Evolutionary conservation across 2,113 vertebrate genomes (phyloP).

Genomic region (Capra hircus): DNA sequence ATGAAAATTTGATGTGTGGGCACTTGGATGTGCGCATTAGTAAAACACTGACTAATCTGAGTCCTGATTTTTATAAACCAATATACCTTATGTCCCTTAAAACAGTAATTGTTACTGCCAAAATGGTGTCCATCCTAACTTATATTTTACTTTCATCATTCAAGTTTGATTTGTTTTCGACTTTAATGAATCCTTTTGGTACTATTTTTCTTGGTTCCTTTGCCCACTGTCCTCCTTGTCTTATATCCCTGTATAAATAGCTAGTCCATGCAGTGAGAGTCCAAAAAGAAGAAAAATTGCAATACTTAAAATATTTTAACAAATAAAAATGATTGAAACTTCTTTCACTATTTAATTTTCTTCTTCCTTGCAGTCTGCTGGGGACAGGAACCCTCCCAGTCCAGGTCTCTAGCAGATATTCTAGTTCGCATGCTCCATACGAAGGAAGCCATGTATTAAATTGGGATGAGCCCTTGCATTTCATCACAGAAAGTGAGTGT

Average conservation of each 20-base stretch:
- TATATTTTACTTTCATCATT: background rate
- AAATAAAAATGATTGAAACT: background rate
- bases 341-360: constrained; percentile 34
- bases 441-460: constrained; percentile 78
- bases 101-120: background rate
- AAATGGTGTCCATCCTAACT: background rate
- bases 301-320: background rate
- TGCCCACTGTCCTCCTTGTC: background rate
- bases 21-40: background rate
- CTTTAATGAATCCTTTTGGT: background rate
- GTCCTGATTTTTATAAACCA: background rate
- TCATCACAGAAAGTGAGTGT: constrained; percentile 71
- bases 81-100: background rate
- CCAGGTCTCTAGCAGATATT: constrained; percentile 16
- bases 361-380: constrained; percentile 3
- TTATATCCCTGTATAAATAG: background rate
- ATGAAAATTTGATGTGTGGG: background rate
- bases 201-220: background rate
- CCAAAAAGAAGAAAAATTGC: background rate
- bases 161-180: background rate
- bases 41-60: background rate
- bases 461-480: constrained; percentile 77
- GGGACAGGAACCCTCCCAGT: background rate
- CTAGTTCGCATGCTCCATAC: constrained; percentile 30
- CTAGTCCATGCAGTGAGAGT: background rate